phyloP scores from a whole-genome alignment of 2,797 vertebrate genomes.

The Cheracebus regulus region DNA sequence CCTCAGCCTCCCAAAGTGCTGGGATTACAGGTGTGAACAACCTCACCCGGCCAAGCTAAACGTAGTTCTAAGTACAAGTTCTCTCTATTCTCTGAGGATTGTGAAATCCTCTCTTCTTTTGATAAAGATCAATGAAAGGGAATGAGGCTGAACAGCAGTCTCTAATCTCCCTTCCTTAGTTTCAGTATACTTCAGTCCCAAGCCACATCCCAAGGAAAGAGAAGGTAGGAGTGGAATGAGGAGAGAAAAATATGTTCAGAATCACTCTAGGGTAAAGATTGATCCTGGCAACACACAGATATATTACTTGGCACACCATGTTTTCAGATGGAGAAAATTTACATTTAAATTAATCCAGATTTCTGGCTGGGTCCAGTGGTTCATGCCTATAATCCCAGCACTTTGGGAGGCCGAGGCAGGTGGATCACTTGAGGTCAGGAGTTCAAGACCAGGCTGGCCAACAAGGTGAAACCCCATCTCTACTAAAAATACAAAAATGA shows the following conservation, averaged over 20 bases:
- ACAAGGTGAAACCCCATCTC: no score
- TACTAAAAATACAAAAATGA: no score
- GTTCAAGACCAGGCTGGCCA: no score
- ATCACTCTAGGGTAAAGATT: background rate
- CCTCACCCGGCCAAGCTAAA: background rate
- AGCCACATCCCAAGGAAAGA: background rate
- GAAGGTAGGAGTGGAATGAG: background rate
- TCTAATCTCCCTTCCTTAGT: background rate
- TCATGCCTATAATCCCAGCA: no score
- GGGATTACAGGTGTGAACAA: no score
- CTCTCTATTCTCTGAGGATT: background rate
- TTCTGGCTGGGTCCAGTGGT: no score
- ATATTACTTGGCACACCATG: background rate
- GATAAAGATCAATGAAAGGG: background rate
- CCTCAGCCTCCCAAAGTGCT: no score
- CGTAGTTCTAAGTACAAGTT: background rate
- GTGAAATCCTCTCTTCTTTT: background rate
- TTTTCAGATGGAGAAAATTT: slow-evolving; percentile 33
- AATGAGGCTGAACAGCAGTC: background rate
- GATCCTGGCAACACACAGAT: background rate
- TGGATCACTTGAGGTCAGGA: no score
- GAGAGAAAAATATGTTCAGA: background rate
- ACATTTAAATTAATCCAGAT: background rate
- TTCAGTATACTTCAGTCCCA: background rate
- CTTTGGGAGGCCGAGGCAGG: no score